phyloP scores from a whole-genome alignment of 92 coral and sea anemone species.

The Palythoa grandis region DNA sequence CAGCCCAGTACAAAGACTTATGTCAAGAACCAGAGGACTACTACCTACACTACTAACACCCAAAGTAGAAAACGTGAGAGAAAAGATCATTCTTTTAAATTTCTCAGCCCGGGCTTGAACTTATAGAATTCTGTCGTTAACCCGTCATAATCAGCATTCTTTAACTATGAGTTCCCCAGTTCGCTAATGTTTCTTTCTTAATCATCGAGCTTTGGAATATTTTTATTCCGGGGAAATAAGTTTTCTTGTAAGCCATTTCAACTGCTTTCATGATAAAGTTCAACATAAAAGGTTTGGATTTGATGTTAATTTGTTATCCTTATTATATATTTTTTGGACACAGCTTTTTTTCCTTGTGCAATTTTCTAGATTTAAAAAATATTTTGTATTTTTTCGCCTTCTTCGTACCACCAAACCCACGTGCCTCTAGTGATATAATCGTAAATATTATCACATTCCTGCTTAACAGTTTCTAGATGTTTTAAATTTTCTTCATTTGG shows the following conservation, averaged over 20 bases:
- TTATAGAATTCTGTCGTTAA: too few relatives aligned
- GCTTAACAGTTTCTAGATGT: conserved; percentile 46
- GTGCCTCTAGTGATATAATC: conserved; percentile 59
- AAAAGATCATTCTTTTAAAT: too few relatives aligned
- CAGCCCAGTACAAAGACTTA: conserved; percentile 29
- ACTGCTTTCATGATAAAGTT: too few relatives aligned
- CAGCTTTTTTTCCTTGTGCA: neutral
- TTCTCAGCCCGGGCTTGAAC: neutral
- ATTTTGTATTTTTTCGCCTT: conserved; percentile 4
- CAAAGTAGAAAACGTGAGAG: conserved; percentile 27
- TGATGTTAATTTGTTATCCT: neutral
- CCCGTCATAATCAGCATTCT: too few relatives aligned
- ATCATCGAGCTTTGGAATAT: too few relatives aligned
- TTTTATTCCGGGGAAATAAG: too few relatives aligned
- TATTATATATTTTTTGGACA: neutral
- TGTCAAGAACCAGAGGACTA: conserved; percentile 40
- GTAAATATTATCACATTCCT: conserved; percentile 34
- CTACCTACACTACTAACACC: conserved; percentile 26
- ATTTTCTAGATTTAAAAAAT: neutral
- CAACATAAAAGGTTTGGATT: too few relatives aligned
- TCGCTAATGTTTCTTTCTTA: too few relatives aligned
- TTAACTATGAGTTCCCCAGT: too few relatives aligned
- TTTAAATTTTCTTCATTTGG: conserved; percentile 12
- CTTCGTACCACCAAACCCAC: conserved; percentile 35
- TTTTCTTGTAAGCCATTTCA: too few relatives aligned